These are phyloP conservation scores for Cyphomyrus discorhynchus DNA, from an alignment of 2,113 vertebrate genomes.

Conservation along the genomic window DNA sequence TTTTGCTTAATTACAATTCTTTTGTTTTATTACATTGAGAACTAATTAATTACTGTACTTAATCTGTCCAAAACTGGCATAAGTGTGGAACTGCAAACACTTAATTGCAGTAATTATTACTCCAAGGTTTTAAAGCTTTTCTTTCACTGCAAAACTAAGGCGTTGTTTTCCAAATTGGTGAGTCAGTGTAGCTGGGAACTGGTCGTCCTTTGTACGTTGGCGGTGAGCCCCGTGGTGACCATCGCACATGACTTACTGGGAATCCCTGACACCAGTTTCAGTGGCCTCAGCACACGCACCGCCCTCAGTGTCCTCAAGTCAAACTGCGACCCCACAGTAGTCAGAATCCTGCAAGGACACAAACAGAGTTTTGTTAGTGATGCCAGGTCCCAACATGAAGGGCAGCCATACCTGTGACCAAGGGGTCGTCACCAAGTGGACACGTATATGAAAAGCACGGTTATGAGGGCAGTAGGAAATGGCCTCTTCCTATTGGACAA, in stretches of 20 bases:
- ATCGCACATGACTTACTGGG: conserved; percentile 72
- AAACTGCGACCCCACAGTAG: conserved; percentile 85
- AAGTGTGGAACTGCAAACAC: background rate
- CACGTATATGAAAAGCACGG: background rate
- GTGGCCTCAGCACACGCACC: conserved; percentile 82
- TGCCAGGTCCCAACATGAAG: background rate
- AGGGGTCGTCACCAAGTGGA: background rate
- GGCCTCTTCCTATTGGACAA: background rate
- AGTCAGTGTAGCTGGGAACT: background rate
- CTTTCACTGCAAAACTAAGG: background rate
- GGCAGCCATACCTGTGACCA: background rate
- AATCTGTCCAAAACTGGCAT: background rate
- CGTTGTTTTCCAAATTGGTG: background rate
- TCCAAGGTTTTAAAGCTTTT: background rate
- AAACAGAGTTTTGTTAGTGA: background rate
- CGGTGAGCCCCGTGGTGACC: background rate
- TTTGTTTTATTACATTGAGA: background rate
- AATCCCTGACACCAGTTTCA: conserved; percentile 95
- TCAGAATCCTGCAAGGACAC: conserved; percentile 73
- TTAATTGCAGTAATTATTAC: conserved; percentile 2
- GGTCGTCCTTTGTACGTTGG: no score
- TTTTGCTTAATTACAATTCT: conserved; percentile 1
- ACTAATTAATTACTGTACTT: background rate
- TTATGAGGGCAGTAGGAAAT: background rate
- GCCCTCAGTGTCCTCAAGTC: conserved; percentile 89